Base-by-base conservation (phyloP, 2,888 invertebrate genomes). In the Calliphora vomitoria region DNA sequence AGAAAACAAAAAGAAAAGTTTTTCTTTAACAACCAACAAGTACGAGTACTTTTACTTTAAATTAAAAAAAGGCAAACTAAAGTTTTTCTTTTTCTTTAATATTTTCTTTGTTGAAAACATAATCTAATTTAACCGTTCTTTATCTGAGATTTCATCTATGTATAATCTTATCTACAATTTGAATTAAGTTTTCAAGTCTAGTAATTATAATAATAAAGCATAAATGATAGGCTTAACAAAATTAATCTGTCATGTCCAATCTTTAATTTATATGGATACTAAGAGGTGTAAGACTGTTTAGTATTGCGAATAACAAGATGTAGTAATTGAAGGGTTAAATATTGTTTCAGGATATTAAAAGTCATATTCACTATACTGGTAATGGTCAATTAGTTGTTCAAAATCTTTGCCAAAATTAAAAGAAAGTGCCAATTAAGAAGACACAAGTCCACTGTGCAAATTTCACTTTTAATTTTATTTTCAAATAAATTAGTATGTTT, bases 41-140 rank as follows among this genome's bases (percentile, higher is more conserved):
- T 10, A 38, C 41, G 31, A 76, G 53, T 78, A 81, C 81, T 84
- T 87, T 81, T 84, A 87, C 80, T 83, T 81, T 71, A 71, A 20
- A 74, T 50, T 41, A 76, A 69, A 60, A 55, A 11, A 69, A 76
- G 72, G 53, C 18, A 6, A 44, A 44, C 71, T 53, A 71, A 18
- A 6, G 3, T 62, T 50, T 68, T 68, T 75, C 20, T 47, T 68
- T 84, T 82, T 60, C 13, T 25, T 53, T 4, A 20, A 31, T 47
- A 60, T 62, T 66, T 58, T 58, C 55, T 66, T 44, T 44, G 13
- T n/a, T 31, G 38, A 62, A 71, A 69, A 11, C 13, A 69, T 60
- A 79, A 78, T 82, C 31, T 44, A 55, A 58, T 35, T 41, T 62
- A 66, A 53, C n/a, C 38, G 60, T 68, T 71, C 18, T 69, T 81